Evolutionary conservation across 2,113 vertebrate species (phyloP).

Genomic region (Diadophis punctatus): DNA sequence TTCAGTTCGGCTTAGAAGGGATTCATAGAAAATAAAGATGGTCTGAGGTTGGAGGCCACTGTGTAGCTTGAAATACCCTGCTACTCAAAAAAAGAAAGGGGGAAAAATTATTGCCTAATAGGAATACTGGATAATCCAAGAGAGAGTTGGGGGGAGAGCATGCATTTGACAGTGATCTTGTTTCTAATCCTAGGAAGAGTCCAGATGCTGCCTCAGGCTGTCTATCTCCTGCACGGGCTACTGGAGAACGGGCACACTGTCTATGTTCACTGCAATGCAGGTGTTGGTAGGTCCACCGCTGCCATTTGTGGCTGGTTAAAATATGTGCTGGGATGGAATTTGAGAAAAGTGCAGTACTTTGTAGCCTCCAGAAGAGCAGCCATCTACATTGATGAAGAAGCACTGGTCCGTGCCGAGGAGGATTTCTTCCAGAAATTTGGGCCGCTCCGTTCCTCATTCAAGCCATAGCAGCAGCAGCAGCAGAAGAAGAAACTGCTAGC

Average conservation of each 20-base stretch:
- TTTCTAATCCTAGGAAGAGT: conserved; percentile 76
- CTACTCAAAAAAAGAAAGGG: not conserved
- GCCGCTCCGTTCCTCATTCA: conserved; percentile 63
- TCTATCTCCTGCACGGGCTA: conserved; percentile 86
- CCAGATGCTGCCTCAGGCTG: conserved; percentile 93
- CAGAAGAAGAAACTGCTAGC: not conserved
- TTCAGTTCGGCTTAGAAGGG: not conserved
- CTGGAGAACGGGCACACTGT: conserved; percentile 89
- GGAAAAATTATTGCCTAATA: not conserved
- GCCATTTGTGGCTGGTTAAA: conserved; percentile 88
- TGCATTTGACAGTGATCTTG: conserved; percentile 5
- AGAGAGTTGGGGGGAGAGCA: not conserved
- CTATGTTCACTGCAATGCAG: conserved; percentile 95
- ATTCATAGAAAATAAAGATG: not conserved
- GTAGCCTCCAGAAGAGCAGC: conserved; percentile 79
- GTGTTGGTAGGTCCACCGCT: conserved; percentile 88
- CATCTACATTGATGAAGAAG: conserved; percentile 92
- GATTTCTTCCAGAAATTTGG: conserved; percentile 92
- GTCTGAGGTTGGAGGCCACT: not conserved
- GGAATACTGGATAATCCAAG: not conserved
- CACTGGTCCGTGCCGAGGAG: conserved; percentile 75
- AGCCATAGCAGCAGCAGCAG: conserved; percentile 40
- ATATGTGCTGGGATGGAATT: conserved; percentile 86
- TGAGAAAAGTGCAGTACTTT: conserved; percentile 90
- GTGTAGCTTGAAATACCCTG: not conserved